phyloP scores from a whole-genome alignment of 2,888 invertebrate species.

The Mythimna albipuncta region DNA sequence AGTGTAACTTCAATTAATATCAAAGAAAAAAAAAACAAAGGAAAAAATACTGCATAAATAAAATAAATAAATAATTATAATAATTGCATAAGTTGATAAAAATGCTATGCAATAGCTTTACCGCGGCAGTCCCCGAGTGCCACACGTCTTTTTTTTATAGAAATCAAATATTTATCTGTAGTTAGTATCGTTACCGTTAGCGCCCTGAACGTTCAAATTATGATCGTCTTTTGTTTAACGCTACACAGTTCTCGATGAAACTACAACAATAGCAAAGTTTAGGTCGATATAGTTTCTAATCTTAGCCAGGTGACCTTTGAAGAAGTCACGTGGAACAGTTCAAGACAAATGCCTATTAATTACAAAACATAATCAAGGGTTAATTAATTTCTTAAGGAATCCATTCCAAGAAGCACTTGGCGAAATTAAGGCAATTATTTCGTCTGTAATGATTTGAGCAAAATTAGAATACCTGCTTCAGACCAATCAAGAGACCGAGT shows the following conservation, averaged over 20 bases:
- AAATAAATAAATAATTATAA: no score
- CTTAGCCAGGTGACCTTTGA: neutral
- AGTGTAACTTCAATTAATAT: no score
- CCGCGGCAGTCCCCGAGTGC: no score
- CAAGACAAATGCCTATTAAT: slow-evolving; percentile 16
- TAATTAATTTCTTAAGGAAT: slow-evolving; percentile 28
- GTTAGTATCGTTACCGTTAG: no score
- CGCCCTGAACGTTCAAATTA: no score
- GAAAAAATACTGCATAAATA: no score
- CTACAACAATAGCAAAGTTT: neutral
- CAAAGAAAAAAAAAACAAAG: no score
- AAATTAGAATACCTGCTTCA: slow-evolving; percentile 18
- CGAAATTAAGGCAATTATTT: slow-evolving; percentile 35
- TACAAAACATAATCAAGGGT: slow-evolving; percentile 17
- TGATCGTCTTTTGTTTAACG: neutral
- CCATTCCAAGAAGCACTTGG: slow-evolving; percentile 23
- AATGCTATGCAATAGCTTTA: no score
- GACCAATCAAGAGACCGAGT: neutral
- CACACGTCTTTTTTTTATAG: no score
- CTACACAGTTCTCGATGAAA: neutral
- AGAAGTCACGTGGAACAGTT: neutral
- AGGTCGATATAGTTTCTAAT: neutral
- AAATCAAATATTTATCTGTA: no score
- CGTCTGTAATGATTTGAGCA: slow-evolving; percentile 4
- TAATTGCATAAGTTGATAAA: no score